Conservation (phyloP, 2,888 invertebrate genomes). For the Odiellus spinosus region DNA sequence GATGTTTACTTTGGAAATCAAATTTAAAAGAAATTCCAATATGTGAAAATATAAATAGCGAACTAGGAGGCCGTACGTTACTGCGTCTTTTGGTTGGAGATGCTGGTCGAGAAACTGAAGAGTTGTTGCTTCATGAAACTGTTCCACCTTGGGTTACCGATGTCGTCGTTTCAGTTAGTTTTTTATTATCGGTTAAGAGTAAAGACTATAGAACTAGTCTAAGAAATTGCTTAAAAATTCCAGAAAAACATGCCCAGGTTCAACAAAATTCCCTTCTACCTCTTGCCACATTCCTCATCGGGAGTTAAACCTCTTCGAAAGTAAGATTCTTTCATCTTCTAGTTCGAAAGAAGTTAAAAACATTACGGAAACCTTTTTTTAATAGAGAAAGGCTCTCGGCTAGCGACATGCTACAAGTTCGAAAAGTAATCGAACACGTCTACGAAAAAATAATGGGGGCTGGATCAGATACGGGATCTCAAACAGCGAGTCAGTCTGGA, state of each 20-base stretch:
- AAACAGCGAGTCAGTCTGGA: conserved; percentile 30
- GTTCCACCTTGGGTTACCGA: conserved; percentile 93
- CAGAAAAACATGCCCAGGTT: conserved; percentile 71
- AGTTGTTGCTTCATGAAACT: conserved; percentile 74
- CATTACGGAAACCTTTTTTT: no score
- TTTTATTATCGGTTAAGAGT: no score
- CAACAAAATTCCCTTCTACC: conserved; percentile 89
- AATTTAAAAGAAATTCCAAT: neutral
- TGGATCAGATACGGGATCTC: conserved; percentile 25
- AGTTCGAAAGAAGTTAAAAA: no score
- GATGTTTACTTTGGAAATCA: conserved; percentile 1
- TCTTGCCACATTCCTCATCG: conserved; percentile 75
- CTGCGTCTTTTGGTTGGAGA: conserved; percentile 78
- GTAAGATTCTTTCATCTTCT: conserved; percentile 35
- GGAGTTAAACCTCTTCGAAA: conserved; percentile 54
- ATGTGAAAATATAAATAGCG: conserved; percentile 42
- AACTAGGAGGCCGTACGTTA: conserved; percentile 85
- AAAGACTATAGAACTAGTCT: no score
- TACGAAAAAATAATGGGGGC: conserved; percentile 74
- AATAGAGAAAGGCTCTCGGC: conserved; percentile 85
- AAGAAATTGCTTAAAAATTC: conserved; percentile 24
- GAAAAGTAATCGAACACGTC: conserved; percentile 97
- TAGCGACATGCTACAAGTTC: conserved; percentile 95
- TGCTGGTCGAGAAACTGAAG: conserved; percentile 85
- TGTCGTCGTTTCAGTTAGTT: conserved; percentile 66